A percentile compares a stretch with the other conserved stretches of the same genome.
phyloP scores from a whole-genome alignment of 2,113 vertebrate genomes.

The Stercorarius parasiticus region DNA sequence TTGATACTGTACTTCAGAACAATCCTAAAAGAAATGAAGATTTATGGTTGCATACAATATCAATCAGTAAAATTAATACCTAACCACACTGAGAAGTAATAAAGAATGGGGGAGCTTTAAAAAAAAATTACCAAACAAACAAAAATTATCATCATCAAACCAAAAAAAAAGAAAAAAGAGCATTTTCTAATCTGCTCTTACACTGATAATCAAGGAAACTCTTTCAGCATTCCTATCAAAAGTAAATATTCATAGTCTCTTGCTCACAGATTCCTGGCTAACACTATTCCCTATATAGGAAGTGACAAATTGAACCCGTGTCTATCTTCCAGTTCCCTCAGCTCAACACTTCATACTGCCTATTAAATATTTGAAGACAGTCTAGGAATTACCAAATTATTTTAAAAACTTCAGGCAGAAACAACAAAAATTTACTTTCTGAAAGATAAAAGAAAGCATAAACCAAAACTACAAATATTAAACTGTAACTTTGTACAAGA shows the following conservation, averaged over 20 bases:
- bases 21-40: neutral
- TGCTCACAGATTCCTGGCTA: neutral
- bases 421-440: neutral
- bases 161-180: neutral
- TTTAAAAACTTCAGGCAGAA: neutral
- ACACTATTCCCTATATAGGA: neutral
- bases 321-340: neutral
- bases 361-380: neutral
- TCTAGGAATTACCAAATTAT: neutral
- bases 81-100: conserved; percentile 3
- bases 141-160: neutral
- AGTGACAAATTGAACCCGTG: conserved; percentile 4
- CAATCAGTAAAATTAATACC: conserved; percentile 40
- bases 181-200: conserved; percentile 54
- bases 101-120: neutral
- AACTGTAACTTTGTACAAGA: neutral
- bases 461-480: neutral
- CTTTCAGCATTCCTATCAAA: conserved; percentile 52
- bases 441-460: neutral
- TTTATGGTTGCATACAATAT: neutral
- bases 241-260: conserved; percentile 32
- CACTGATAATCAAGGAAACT: conserved; percentile 39
- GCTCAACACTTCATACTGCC: neutral
- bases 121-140: neutral
- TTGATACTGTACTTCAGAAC: neutral